Conservation (phyloP, 53 echinoderm and acorn worm genomes). For the Mesocentrotus franciscanus region DNA sequence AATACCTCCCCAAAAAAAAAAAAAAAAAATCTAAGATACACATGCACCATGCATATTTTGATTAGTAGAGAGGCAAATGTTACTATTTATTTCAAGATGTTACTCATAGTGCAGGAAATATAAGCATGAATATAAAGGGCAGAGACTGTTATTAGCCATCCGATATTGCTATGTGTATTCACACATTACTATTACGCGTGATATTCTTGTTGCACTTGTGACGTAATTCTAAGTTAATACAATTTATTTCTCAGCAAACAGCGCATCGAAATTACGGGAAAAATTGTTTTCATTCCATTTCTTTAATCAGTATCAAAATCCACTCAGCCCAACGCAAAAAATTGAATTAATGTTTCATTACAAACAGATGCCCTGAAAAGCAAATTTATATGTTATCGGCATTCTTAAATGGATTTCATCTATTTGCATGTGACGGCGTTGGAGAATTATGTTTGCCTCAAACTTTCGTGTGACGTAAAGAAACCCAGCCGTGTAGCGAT, state of each 20-base stretch:
- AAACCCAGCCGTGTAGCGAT: neutral
- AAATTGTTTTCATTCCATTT: neutral
- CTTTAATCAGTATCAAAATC: neutral
- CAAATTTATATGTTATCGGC: neutral
- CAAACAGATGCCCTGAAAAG: neutral
- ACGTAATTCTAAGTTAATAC: neutral
- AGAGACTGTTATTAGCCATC: too few species aligned
- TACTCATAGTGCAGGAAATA: neutral
- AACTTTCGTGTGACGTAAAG: conserved; percentile 2
- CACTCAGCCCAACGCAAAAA: neutral
- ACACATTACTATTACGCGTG: neutral
- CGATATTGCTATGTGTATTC: neutral
- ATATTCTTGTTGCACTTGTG: neutral
- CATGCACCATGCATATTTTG: too few species aligned
- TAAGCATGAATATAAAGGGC: neutral
- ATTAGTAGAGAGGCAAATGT: too few species aligned
- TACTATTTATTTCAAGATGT: neutral
- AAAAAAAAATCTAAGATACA: too few species aligned
- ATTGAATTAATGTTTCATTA: neutral
- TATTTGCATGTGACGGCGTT: neutral
- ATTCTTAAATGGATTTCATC: neutral
- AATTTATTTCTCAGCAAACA: neutral
- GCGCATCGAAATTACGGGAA: neutral
- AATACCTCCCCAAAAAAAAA: too few species aligned
- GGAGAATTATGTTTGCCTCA: neutral